phyloP scores from a whole-genome alignment of 2,113 vertebrate species.

The Poeciliopsis turrubarensis region DNA sequence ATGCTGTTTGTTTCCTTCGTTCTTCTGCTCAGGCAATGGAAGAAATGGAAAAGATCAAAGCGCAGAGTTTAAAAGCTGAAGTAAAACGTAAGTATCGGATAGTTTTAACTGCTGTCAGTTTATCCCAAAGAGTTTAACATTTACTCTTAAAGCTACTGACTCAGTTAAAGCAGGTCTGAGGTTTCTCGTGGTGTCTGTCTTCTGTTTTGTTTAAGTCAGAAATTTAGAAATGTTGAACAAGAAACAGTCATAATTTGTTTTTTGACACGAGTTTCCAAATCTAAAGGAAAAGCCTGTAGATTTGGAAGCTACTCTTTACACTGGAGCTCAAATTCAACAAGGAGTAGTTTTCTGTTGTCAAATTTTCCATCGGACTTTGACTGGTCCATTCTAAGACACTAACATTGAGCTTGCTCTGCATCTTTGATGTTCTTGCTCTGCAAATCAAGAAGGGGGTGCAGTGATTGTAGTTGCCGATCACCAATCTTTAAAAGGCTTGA shows the following conservation, averaged over 20 bases:
- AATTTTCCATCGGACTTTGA: too few species aligned
- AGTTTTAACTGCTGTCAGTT: not conserved
- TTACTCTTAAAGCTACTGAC: too few species aligned
- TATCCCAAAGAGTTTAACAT: not conserved
- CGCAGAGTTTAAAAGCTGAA: constrained; percentile 76
- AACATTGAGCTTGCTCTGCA: too few species aligned
- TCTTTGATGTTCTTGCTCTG: too few species aligned
- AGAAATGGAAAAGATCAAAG: constrained; percentile 87
- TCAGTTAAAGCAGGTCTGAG: not conserved
- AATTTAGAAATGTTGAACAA: not conserved
- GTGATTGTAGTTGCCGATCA: too few species aligned
- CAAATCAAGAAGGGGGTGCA: too few species aligned
- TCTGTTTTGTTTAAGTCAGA: not conserved
- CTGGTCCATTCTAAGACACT: too few species aligned
- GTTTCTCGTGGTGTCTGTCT: not conserved
- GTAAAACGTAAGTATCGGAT: constrained; percentile 70
- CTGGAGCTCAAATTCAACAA: too few species aligned
- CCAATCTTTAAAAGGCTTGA: too few species aligned
- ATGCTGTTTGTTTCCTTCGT: constrained; percentile 3
- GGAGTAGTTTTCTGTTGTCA: too few species aligned
- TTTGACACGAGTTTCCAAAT: not conserved
- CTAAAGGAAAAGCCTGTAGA: too few species aligned
- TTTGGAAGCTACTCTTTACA: too few species aligned
- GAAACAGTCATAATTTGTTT: not conserved
- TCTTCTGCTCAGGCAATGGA: constrained; percentile 81